Conservation (phyloP, 2,797 vertebrate genomes). For the Pangasius djambal region DNA sequence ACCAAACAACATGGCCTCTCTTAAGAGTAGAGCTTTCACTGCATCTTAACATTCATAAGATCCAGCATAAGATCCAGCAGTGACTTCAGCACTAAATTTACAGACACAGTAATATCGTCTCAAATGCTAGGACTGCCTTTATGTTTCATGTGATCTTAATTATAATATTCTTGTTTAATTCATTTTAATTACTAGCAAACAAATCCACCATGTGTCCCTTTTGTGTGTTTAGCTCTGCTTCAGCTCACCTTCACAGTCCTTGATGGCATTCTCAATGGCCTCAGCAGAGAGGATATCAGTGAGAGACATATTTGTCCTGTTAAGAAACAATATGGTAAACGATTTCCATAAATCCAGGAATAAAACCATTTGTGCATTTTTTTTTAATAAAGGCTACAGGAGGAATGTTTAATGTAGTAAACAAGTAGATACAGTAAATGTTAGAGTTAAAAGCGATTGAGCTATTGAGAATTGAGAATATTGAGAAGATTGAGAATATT, state of each 20-base stretch:
- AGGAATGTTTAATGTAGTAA: not conserved
- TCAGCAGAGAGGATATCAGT: constrained; percentile 88
- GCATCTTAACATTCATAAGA: not conserved
- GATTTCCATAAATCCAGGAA: not conserved
- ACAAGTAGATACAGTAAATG: not conserved
- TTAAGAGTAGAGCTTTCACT: not conserved
- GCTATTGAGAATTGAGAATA: no score
- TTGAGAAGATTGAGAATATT: no score
- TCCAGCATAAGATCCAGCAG: not conserved
- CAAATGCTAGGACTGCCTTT: not conserved
- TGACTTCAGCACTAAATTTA: not conserved
- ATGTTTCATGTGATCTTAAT: not conserved
- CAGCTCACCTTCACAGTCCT: constrained; percentile 91
- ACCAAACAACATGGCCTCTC: not conserved
- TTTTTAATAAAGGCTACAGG: not conserved
- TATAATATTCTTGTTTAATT: not conserved
- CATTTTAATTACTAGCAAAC: constrained; percentile 2
- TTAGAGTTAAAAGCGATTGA: not conserved
- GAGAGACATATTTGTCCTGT: constrained; percentile 90
- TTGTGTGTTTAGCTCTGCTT: not conserved
- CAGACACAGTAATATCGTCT: not conserved
- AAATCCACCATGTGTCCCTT: not conserved
- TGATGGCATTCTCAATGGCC: constrained; percentile 91
- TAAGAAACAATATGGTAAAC: constrained; percentile 46
- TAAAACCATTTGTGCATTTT: not conserved